These are phyloP conservation scores for Onthophagus sagittarius DNA, from an alignment of 2,888 invertebrate species.

Conservation along the genomic window DNA sequence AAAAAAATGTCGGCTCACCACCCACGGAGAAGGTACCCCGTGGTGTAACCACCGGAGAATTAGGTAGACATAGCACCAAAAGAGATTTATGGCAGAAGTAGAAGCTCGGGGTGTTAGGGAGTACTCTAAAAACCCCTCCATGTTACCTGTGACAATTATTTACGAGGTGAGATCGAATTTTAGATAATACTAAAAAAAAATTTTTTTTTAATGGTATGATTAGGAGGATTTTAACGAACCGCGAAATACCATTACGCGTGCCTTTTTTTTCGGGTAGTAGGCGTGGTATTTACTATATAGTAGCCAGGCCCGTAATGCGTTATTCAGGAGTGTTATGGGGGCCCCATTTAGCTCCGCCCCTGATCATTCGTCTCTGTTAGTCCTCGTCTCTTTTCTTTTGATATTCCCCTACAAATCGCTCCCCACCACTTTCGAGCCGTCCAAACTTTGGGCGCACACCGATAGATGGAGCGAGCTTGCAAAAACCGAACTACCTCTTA, in stretches of 20 bases:
- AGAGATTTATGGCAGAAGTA: background rate
- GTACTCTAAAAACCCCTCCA: slow-evolving; percentile 1
- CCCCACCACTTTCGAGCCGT: background rate
- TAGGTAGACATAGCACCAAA: background rate
- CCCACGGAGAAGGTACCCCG: slow-evolving; percentile 4
- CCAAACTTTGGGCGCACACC: background rate
- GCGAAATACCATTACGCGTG: slow-evolving; percentile 5
- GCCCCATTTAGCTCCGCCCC: background rate
- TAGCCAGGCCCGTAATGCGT: slow-evolving; percentile 13
- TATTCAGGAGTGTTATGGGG: slow-evolving; percentile 14
- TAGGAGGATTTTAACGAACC: slow-evolving; percentile 1
- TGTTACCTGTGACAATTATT: slow-evolving; percentile 35
- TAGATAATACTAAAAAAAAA: slow-evolving; percentile 1
- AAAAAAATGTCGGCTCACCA: background rate
- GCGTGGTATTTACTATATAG: slow-evolving; percentile 15
- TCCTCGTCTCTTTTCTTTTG: background rate
- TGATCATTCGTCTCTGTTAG: background rate
- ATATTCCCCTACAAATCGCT: slow-evolving; percentile 7
- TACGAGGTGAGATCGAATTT: slow-evolving; percentile 38
- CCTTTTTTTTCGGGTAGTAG: slow-evolving; percentile 5
- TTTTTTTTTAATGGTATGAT: background rate
- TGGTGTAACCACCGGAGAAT: slow-evolving; percentile 1
- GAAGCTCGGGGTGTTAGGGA: background rate
- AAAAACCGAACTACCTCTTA: background rate
- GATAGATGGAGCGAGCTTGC: slow-evolving; percentile 2